Conservation (phyloP, 2,888 invertebrate genomes). For the Pseudoips prasinana region DNA sequence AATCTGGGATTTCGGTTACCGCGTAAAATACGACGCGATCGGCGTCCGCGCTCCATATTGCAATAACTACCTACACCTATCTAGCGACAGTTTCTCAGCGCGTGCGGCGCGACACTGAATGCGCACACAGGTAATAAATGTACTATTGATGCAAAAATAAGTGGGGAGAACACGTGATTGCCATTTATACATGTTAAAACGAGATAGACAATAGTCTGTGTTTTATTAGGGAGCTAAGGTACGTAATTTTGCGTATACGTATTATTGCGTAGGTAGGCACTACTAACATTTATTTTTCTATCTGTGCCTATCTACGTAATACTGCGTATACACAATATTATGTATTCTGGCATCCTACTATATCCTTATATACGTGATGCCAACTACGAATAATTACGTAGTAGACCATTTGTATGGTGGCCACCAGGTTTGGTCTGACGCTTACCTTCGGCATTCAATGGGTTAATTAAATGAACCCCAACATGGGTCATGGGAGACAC, state of each 20-base stretch:
- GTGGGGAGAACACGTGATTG: background rate
- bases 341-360: background rate
- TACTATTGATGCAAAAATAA: background rate
- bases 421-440: constrained; percentile 2
- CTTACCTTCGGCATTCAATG: background rate
- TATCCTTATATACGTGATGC: constrained; percentile 2
- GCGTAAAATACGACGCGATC: background rate
- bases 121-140: background rate
- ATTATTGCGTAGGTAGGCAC: constrained; percentile 1
- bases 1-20: constrained; percentile 1
- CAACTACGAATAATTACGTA: constrained; percentile 5
- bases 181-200: constrained; percentile 1
- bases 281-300: background rate
- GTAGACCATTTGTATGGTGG: constrained; percentile 7
- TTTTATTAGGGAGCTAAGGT: background rate
- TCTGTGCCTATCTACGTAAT: no score
- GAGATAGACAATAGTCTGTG: constrained; percentile 1
- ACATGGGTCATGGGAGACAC: background rate
- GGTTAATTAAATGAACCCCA: background rate
- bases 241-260: constrained; percentile 1
- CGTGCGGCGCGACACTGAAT: constrained; percentile 1
- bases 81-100: background rate
- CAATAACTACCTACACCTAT: background rate
- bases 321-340: background rate
- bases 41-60: constrained; percentile 1